Base-by-base conservation (phyloP, 2,888 invertebrate species). In the Ornithoptera priamus region DNA sequence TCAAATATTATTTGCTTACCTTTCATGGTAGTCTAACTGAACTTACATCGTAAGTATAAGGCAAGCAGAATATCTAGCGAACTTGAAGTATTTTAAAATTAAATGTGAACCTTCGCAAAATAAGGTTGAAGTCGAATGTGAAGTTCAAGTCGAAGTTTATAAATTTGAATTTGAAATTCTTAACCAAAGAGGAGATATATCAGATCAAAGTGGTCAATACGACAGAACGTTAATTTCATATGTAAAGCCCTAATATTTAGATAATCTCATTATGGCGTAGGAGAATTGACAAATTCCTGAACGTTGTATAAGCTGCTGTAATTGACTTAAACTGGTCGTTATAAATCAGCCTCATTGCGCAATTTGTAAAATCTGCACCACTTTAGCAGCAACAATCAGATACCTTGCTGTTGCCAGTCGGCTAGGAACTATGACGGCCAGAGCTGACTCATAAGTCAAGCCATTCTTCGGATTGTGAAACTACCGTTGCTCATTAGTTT, bases 401-500 rank as follows among this genome's bases (percentile, higher is more conserved):
- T 60, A 62, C 10, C 36, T 61, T 70, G 22, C 50, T 12, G 46
- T 58, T 64, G 53, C 61, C 61, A 50, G 74, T 30, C 30, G 30
- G 71, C 72, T 68, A 68, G 73, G 68, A 73, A 69, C 57, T 62
- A 42, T 61, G 67, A 71, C 71, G 53, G 56, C 46, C 20, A 22
- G 1, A 8, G 70, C 73, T 83, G 83, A 83, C 62, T 84, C 82
- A 84, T 71, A 59, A 72, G 67, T 70, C 71, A 72, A 75, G 65
- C 70, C 73, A 74, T 72, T 74, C 77, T 81, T 77, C 74, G 72
- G 71, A 73, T 84, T 83, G 75, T 80, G 76, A 80, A 80, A 82
- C 74, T 61, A 67, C 69, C 67, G 72, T 82, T 83, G 79, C 74
- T 82, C 82, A 81, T 73, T 71, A 71, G 53, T 82, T 83, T 73